phyloP scores from a whole-genome alignment of 2,888 invertebrate species.

The Megamerina dolium region DNA sequence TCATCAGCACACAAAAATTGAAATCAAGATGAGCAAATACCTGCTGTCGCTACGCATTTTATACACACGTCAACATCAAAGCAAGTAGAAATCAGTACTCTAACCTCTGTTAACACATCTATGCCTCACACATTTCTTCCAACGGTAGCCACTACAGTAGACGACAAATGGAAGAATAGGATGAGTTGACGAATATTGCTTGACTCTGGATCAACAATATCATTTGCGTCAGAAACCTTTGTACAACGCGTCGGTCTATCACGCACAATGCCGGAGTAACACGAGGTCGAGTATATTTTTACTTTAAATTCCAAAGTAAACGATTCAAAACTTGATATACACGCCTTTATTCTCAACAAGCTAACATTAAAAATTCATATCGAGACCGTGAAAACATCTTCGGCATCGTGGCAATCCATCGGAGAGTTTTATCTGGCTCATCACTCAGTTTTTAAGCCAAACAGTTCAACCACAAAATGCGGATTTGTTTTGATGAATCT shows the following conservation, averaged over 20 bases:
- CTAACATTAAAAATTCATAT: not conserved
- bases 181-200: too few relatives aligned
- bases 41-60: too few relatives aligned
- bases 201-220: slow-evolving; percentile 11
- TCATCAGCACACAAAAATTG: too few relatives aligned
- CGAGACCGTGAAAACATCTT: slow-evolving; percentile 4
- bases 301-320: not conserved
- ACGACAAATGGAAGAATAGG: not conserved
- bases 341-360: slow-evolving; percentile 1
- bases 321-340: not conserved
- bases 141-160: not conserved
- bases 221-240: not conserved
- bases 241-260: not conserved
- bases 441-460: slow-evolving; percentile 20
- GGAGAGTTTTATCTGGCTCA: slow-evolving; percentile 19
- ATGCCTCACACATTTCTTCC: too few relatives aligned
- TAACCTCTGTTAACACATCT: not conserved
- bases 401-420: slow-evolving; percentile 9
- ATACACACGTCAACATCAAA: too few relatives aligned
- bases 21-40: too few relatives aligned
- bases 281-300: slow-evolving; percentile 9
- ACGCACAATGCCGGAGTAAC: slow-evolving; percentile 7
- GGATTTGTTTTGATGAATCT: slow-evolving; percentile 16
- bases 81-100: not conserved
- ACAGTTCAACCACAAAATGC: slow-evolving; percentile 17